Evolutionary conservation across 2,113 vertebrate genomes (phyloP), one percentile per base, ranked within the genome.

Genomic region (Origma solitaria): DNA sequence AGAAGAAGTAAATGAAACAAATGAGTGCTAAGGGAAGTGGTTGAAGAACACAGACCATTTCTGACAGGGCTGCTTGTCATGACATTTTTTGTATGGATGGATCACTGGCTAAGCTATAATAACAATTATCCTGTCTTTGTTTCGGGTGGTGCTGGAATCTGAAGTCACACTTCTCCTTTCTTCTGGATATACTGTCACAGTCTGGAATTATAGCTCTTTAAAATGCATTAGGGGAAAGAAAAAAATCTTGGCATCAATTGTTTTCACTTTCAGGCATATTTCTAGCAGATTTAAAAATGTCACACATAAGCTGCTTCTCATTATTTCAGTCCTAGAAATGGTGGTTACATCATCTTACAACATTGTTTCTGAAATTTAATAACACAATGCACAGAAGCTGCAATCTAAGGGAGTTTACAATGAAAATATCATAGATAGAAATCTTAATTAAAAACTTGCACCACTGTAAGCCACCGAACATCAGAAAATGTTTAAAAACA

Each of bases 361-460:
- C n/a, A 61, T 64, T 57, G 37, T 64, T 91, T 88, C 85, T 79
- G 57, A 82, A 94, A 91, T 94, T 84, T 87, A 87, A 68, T 84
- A 90, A 47, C 37, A 50, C 33, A 75, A 28, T 4, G 7, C 31
- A 76, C 27, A 76, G 65, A 90, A 73, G 30, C 69, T 89, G 69
- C 27, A 89, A 51, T 86, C 25, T 68, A 82, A 90, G 37, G 69
- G 19, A 51, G 11, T 53, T 96, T 69, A 53, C 24, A 85, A 47
- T 31, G 17, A 61, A 95, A 91, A 76, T 49, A 77, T 33, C 66
- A 53, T 17, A 64, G 70, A 92, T 40, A 82, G 25, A 82, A 82
- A 91, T 88, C 79, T 90, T 92, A 96, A 95, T 95, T 94, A 88
- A 95, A 94, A 95, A 16, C 20, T 87, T 87, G 13, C 10, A 42